phyloP scores from a whole-genome alignment of 2,797 vertebrate species.

The Melanotaenia trifasciata region DNA sequence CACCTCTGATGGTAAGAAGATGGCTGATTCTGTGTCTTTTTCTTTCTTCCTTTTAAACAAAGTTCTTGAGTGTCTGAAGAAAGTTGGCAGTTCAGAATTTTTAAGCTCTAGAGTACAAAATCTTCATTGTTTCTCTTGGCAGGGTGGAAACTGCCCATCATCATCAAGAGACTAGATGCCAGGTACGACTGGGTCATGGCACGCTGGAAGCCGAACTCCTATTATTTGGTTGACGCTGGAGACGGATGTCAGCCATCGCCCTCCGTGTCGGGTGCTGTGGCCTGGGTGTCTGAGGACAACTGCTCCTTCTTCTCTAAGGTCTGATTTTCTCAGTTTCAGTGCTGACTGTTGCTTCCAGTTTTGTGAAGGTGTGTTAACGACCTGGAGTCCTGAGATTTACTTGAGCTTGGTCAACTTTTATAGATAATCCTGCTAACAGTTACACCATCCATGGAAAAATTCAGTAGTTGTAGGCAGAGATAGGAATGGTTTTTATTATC shows the following conservation, averaged over 20 bases:
- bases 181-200: constrained; percentile 83
- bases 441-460: no score
- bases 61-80: not conserved
- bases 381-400: no score
- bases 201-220: constrained; percentile 59
- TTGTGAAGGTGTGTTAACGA: no score
- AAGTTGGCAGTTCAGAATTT: not conserved
- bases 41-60: not conserved
- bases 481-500: no score
- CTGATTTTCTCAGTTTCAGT: not conserved
- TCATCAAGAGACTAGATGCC: constrained; percentile 81
- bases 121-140: constrained; percentile 1
- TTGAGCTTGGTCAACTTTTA: no score
- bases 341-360: no score
- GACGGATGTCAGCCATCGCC: constrained; percentile 74
- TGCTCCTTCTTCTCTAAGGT: constrained; percentile 87
- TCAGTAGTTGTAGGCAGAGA: no score
- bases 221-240: constrained; percentile 71
- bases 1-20: constrained; percentile 72
- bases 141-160: constrained; percentile 78
- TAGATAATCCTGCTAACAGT: no score
- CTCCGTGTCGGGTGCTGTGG: constrained; percentile 70
- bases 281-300: constrained; percentile 82
- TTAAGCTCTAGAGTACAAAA: not conserved
- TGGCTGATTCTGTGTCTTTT: not conserved